phyloP scores from a whole-genome alignment of 53 echinoderm and acorn worm species.

The Temnopleurus reevesii region DNA sequence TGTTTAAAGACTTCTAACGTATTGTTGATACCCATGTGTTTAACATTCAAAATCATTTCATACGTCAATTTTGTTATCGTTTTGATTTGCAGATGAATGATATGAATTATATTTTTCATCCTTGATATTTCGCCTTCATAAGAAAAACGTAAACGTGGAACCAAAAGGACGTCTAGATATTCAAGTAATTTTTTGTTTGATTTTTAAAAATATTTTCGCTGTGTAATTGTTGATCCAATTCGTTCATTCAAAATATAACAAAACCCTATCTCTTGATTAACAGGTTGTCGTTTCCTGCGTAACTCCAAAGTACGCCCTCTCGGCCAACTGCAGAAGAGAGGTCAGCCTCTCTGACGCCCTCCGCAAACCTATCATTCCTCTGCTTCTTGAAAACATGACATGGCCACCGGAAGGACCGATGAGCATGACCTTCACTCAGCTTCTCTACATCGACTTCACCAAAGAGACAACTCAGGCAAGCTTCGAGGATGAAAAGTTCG shows the following conservation, averaged over 20 bases:
- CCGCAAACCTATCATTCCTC: conserved; percentile 82
- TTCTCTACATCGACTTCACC: conserved; percentile 88
- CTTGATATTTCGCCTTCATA: no score
- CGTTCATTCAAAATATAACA: not conserved
- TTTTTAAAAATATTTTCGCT: no score
- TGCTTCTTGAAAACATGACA: conserved; percentile 70
- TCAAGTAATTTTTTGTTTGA: no score
- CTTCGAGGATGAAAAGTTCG: conserved; percentile 81
- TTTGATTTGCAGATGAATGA: no score
- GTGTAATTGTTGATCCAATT: no score
- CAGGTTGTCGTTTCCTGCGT: conserved; percentile 89
- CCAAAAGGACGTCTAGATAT: no score
- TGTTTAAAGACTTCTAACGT: no score
- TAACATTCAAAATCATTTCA: no score
- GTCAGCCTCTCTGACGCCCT: conserved; percentile 90
- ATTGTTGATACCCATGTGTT: no score
- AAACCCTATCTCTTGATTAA: not conserved
- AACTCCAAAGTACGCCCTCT: conserved; percentile 85
- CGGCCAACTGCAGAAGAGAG: conserved; percentile 90
- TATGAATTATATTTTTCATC: no score
- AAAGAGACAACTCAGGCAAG: conserved; percentile 60
- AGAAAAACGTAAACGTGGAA: no score
- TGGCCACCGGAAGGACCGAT: conserved; percentile 95
- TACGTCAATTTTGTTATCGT: no score
- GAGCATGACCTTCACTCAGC: conserved; percentile 90